Base-by-base conservation (phyloP, 2,888 invertebrate species). In the Hydroisotoma schaefferi region DNA sequence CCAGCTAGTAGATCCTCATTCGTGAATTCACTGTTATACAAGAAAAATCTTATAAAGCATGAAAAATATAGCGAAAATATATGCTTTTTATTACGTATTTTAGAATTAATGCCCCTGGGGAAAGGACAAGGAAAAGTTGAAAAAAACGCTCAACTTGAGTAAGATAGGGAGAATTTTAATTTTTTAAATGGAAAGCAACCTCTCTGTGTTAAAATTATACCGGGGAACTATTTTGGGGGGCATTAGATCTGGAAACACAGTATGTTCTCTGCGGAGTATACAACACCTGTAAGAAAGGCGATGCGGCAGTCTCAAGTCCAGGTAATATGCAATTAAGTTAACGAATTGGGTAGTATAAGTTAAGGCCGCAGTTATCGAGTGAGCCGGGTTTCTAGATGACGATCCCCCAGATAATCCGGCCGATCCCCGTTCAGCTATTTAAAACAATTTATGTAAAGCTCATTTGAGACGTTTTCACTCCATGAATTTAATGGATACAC, bases 271-370 rank as follows among this genome's bases (percentile, higher is more conserved):
- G 46, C 51, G 60, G n/a, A 44, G 37, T 38, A 57, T 18, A 59
- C 55, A 48, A 22, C 75, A 85, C 85, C 85, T 84, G 75, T 85
- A 86, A 55, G 81, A 80, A 73, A 87, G 78, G 76, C 85, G 85
- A 72, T 86, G 85, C 37, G 94, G 94, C 75, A 94, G 81, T 68
- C 87, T 82, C 55, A 87, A 83, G 78, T 92, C 89, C 64, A 94
- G 81, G 76, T 88, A 87, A 80, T 86, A 90, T 51, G 92, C 88
- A 68, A 93, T 80, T 69, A 92, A 80, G 75, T 87, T 85, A 47
- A 88, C 83, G 71, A 94, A 81, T 80, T 94, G 94, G 59, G 92
- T 87, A 40, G 88, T 86, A 76, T 92, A 90, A 43, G 88, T 87
- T 44, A 94, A 83, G 55, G 90, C 94, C 67, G 87, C 91, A 76